phyloP scores from a whole-genome alignment of 2,888 invertebrate species.

The Flexamia atlantica region DNA sequence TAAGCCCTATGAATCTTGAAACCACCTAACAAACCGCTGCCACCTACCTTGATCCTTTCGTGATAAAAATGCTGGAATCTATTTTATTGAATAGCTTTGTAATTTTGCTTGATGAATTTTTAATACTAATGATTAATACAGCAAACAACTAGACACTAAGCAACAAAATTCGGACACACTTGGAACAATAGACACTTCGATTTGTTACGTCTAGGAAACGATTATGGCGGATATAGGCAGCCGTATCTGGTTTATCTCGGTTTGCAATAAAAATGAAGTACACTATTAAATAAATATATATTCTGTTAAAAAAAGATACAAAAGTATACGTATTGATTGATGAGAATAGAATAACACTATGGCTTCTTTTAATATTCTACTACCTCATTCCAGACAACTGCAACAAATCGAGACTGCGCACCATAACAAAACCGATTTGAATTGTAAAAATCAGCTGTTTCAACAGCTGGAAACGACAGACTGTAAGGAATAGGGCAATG shows the following conservation, averaged over 20 bases:
- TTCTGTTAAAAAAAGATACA: neutral
- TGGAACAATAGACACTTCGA: too few species aligned
- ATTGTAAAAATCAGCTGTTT: conserved; percentile 9
- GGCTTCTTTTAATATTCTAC: conserved; percentile 39
- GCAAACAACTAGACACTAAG: neutral
- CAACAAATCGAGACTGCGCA: conserved; percentile 50
- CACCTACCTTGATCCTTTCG: conserved; percentile 69
- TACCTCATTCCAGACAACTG: conserved; percentile 48
- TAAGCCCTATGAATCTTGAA: neutral
- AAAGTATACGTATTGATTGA: conserved; percentile 11
- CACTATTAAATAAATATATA: neutral
- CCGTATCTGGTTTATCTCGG: too few species aligned
- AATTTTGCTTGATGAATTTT: conserved; percentile 6
- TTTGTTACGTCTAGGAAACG: too few species aligned
- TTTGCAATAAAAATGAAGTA: too few species aligned
- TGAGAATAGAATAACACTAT: conserved; percentile 32
- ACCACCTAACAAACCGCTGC: neutral
- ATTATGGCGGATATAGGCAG: too few species aligned
- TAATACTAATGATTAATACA: neutral
- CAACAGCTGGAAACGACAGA: conserved; percentile 1
- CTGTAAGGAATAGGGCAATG: neutral
- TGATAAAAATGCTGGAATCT: conserved; percentile 65
- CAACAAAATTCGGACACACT: too few species aligned
- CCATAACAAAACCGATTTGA: conserved; percentile 44
- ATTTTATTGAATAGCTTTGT: conserved; percentile 65